Base-by-base conservation (phyloP, 1,140 invertebrate species). In the Daktulosphaira vitifoliae region DNA sequence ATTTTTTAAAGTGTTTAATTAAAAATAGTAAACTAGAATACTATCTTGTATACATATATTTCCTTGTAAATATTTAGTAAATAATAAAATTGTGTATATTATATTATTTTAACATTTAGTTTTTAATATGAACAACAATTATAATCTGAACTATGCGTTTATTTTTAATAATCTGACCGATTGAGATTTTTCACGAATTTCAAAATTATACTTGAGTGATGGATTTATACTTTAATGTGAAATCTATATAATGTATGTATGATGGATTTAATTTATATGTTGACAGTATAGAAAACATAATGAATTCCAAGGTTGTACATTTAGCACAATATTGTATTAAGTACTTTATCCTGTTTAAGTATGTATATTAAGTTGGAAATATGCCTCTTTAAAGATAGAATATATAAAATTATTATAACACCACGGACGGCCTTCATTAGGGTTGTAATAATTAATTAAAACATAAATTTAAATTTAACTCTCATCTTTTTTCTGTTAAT, bases 91-190 rank as follows among this genome's bases (percentile, higher is more conserved):
- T 62, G 56, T 62, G 56, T 62, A 62, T 48, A 56, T 23, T 56
- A 62, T n/a, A n/a, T n/a, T n/a, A n/a, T n/a, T n/a, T 46, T 62
- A 62, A 62, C 42, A 48, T 62, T 62, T 62, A 62, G 56, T 62
- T 62, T 16, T 29, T 62, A 62, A 16, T 62, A 29, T 46, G 26
- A 44, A 56, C 5, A 33, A 33, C 5, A 62, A 29, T 46, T 62
- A 48, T 62, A 62, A 62, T 48, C 56, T 29, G 42, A 62, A 62
- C 11, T 46, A 39, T 62, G 56, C 46, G 56, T 25, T 29, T 62
- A 46, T 62, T 59, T 62, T 62, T 59, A n/a, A n/a, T n/a, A n/a
- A n/a, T n/a, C n/a, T n/a, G n/a, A n/a, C n/a, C n/a, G n/a, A n/a
- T n/a, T n/a, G n/a, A n/a, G n/a, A n/a, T n/a, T n/a, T n/a, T n/a